Conservation (phyloP, 2,113 vertebrate genomes). For the Isurus oxyrinchus region DNA sequence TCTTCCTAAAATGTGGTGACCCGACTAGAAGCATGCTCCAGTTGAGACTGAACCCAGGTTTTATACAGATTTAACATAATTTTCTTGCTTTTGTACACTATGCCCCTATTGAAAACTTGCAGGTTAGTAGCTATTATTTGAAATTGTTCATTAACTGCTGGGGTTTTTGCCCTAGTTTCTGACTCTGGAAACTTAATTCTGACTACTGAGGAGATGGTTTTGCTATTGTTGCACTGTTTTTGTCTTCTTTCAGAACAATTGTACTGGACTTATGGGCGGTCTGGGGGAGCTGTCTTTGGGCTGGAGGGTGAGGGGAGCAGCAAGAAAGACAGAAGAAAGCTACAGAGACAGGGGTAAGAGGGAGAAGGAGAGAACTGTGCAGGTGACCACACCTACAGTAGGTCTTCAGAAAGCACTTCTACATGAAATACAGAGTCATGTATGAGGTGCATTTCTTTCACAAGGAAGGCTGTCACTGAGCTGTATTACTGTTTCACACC, state of each 20-base stretch:
- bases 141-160: neutral
- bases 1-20: too few species aligned
- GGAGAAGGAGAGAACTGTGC: neutral
- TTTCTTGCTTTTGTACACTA: too few species aligned
- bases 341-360: neutral
- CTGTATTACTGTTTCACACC: neutral
- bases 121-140: neutral
- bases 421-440: neutral
- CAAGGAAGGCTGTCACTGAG: neutral
- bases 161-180: neutral
- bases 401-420: neutral
- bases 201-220: neutral
- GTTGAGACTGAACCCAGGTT: too few species aligned
- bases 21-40: too few species aligned
- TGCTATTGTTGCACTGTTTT: neutral
- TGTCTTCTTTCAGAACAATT: neutral
- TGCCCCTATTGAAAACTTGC: neutral
- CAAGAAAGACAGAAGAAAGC: neutral
- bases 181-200: neutral
- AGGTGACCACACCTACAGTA: neutral
- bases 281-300: neutral
- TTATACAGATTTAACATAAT: too few species aligned
- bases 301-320: neutral
- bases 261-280: neutral
- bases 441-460: neutral